Evolutionary conservation across 2,888 invertebrate species (phyloP).

Genomic region (Pimpla rufipes): DNA sequence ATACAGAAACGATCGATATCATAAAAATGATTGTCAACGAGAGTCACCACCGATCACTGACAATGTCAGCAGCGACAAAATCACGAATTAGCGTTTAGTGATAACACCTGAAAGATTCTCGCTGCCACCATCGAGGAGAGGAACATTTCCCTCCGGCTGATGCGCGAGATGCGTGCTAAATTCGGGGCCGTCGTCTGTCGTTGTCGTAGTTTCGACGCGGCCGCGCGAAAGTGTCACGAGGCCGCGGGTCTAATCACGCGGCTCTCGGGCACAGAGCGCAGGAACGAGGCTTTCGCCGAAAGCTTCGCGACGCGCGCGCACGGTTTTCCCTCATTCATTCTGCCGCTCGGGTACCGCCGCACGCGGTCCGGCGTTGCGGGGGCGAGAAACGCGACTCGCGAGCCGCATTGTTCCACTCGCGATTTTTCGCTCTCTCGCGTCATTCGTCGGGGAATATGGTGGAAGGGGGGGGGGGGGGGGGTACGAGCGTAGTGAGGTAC

Average conservation of each 20-base stretch:
- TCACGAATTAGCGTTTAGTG: too few species aligned
- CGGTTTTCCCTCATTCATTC: constrained; percentile 42
- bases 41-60: too few species aligned
- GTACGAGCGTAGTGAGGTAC: constrained; percentile 38
- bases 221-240: constrained; percentile 39
- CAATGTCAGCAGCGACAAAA: too few species aligned
- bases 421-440: constrained; percentile 55
- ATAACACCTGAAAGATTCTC: too few species aligned
- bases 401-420: constrained; percentile 57
- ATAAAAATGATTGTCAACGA: too few species aligned
- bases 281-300: constrained; percentile 9
- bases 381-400: constrained; percentile 46
- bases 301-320: constrained; percentile 28
- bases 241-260: constrained; percentile 59
- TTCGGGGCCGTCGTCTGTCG: constrained; percentile 16
- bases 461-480: not conserved
- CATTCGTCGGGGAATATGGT: constrained; percentile 40
- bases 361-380: constrained; percentile 29
- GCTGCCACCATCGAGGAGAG: too few species aligned
- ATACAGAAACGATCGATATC: too few species aligned
- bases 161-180: constrained; percentile 33
- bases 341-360: not conserved
- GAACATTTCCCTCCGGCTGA: not conserved
- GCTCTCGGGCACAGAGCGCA: constrained; percentile 2
- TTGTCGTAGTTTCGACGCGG: constrained; percentile 18